A percentile compares a stretch with the other conserved stretches of the same genome.
phyloP scores from a whole-genome alignment of 1,140 invertebrate genomes.

The Agrypnia vestita region DNA sequence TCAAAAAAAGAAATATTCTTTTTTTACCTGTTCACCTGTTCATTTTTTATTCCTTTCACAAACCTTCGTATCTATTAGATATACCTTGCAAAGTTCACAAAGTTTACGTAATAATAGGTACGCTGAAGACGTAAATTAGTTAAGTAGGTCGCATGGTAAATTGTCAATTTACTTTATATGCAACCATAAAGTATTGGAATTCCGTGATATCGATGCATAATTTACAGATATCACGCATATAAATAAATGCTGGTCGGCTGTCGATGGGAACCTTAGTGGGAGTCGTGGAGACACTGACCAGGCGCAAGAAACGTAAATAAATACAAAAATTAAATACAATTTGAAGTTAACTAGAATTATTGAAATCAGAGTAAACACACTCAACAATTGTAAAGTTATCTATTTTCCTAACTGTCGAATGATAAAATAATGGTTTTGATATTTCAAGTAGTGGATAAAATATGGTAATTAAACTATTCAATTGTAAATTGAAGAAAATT shows the following conservation, averaged over 20 bases:
- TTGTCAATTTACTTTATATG: constrained; percentile 15
- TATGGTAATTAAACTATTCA: too few relatives aligned
- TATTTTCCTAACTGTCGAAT: too few relatives aligned
- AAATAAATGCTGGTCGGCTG: neutral
- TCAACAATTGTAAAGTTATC: too few relatives aligned
- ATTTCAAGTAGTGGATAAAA: too few relatives aligned
- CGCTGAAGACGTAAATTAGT: constrained; percentile 9
- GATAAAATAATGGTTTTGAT: too few relatives aligned
- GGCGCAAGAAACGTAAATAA: neutral
- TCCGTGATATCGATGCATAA: constrained; percentile 15
- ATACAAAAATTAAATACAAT: neutral
- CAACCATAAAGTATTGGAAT: constrained; percentile 14
- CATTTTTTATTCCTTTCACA: too few relatives aligned
- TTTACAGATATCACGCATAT: constrained; percentile 21
- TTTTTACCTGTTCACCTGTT: too few relatives aligned
- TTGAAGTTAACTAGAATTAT: too few relatives aligned
- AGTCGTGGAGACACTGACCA: neutral
- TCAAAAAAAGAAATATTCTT: too few relatives aligned
- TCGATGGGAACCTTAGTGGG: constrained; percentile 3
- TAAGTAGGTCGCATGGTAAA: constrained; percentile 14
- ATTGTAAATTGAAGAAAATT: too few relatives aligned
- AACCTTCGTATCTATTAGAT: neutral
- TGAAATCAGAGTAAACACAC: too few relatives aligned
- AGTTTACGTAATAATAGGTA: constrained; percentile 7
- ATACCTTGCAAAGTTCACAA: constrained; percentile 8